Evolutionary conservation across 2,888 invertebrate species (phyloP).

Genomic region (Pandemis cinnamomeana): DNA sequence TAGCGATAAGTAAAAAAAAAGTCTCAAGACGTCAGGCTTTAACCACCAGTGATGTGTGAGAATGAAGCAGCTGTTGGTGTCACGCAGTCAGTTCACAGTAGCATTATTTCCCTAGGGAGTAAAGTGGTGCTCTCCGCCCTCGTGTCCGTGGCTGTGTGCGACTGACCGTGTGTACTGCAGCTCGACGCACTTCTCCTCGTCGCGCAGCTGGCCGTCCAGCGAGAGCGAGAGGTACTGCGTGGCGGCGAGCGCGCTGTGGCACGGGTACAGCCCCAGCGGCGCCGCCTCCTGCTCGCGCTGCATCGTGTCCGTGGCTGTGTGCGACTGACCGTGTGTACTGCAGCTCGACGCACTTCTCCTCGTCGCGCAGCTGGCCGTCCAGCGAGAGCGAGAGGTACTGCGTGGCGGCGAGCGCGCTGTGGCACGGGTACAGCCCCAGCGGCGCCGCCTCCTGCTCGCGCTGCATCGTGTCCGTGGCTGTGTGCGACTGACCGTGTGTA

Average conservation of each 20-base stretch:
- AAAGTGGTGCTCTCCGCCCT: conserved; percentile 65
- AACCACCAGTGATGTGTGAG: too few species aligned
- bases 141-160: conserved; percentile 54
- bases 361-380: conserved; percentile 89
- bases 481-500: conserved; percentile 70
- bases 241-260: conserved; percentile 86
- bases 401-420: conserved; percentile 85
- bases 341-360: conserved; percentile 90
- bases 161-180: conserved; percentile 74
- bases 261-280: conserved; percentile 90
- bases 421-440: conserved; percentile 91
- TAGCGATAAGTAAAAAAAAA: too few species aligned
- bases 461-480: conserved; percentile 89
- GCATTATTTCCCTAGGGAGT: too few species aligned
- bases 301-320: conserved; percentile 86
- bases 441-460: conserved; percentile 86
- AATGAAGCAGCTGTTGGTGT: too few species aligned
- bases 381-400: conserved; percentile 91
- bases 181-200: conserved; percentile 91
- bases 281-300: conserved; percentile 87
- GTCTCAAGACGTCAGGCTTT: too few species aligned
- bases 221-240: conserved; percentile 92
- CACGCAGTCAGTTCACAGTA: too few species aligned
- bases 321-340: conserved; percentile 76
- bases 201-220: conserved; percentile 87